Evolutionary conservation across 2,888 invertebrate species (phyloP).

Genomic region (Magallana nippona): DNA sequence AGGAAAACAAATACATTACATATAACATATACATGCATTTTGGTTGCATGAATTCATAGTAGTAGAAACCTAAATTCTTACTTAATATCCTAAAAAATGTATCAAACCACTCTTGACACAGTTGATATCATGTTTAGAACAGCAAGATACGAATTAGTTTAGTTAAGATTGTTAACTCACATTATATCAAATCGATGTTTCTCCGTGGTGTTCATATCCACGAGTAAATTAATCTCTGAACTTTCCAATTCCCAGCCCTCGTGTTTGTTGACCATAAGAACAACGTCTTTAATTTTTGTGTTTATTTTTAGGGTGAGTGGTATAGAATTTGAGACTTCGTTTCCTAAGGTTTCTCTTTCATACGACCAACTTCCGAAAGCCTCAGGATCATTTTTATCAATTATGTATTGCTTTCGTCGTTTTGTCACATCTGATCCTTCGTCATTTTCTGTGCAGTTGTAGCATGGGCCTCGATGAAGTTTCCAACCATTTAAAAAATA

Average conservation of each 20-base stretch:
- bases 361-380: background rate
- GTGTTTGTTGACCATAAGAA: slow-evolving; percentile 1
- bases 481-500: slow-evolving; percentile 23
- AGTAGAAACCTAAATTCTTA: too few species aligned
- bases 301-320: background rate
- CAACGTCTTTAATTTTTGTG: background rate
- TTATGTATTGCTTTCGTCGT: background rate
- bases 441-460: background rate
- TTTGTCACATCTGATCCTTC: background rate
- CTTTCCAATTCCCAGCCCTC: slow-evolving; percentile 2
- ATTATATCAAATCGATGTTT: background rate
- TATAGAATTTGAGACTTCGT: background rate
- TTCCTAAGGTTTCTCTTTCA: background rate
- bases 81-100: too few species aligned
- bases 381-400: background rate
- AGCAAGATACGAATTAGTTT: too few species aligned
- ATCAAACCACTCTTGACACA: too few species aligned
- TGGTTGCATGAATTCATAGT: too few species aligned
- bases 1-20: too few species aligned
- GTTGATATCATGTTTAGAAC: too few species aligned
- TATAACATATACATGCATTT: too few species aligned
- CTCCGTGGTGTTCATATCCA: background rate
- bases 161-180: background rate
- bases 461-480: background rate
- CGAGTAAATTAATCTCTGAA: background rate